Evolutionary conservation across 2,888 invertebrate species (phyloP).

Genomic region (Cryptosula pallasiana): DNA sequence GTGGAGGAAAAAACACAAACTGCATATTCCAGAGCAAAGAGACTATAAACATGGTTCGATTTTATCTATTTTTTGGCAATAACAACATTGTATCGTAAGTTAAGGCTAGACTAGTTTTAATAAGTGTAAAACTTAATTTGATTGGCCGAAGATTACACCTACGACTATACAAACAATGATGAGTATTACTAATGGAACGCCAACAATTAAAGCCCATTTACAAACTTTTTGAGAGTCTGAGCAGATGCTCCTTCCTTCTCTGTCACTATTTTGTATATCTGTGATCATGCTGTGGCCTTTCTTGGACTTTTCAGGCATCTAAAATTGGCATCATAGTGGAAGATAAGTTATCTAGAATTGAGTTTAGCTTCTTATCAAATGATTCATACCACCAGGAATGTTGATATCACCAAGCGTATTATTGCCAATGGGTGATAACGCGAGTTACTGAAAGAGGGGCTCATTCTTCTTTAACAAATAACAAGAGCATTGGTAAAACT

Average conservation of each 20-base stretch:
- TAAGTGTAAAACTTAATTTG: too few species aligned
- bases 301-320: constrained; percentile 9
- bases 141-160: neutral
- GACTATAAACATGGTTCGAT: too few species aligned
- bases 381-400: neutral
- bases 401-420: too few species aligned
- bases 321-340: neutral
- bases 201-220: neutral
- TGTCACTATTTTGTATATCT: neutral
- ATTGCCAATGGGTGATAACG: too few species aligned
- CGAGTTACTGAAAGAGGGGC: too few species aligned
- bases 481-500: too few species aligned
- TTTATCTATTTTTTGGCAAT: too few species aligned
- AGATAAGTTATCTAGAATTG: neutral
- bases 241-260: neutral
- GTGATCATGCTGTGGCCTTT: neutral
- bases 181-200: neutral
- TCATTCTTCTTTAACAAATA: too few species aligned
- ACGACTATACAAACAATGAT: neutral
- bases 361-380: neutral
- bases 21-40: too few species aligned
- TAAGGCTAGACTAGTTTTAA: too few species aligned
- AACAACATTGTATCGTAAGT: too few species aligned
- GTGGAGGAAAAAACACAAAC: too few species aligned
- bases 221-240: constrained; percentile 6